These are phyloP conservation scores for Tylochromis polylepis DNA, from an alignment of 2,113 vertebrate genomes.

Conservation along the genomic window DNA sequence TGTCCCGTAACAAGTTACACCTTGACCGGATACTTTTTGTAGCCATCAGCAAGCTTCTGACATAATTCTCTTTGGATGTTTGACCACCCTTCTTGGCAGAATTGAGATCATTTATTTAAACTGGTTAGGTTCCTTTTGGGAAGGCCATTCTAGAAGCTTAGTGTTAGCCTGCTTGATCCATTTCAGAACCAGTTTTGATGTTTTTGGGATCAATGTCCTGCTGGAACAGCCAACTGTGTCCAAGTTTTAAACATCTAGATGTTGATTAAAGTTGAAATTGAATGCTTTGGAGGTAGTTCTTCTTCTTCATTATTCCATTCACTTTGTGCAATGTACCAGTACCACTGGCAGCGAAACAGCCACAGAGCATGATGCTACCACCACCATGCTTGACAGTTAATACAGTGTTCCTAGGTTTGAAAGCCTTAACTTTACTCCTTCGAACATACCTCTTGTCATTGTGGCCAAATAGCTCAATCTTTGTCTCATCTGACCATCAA, in stretches of 20 bases:
- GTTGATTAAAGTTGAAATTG: background rate
- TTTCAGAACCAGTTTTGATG: background rate
- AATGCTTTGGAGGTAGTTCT: background rate
- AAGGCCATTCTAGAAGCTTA: background rate
- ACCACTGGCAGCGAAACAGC: too few relatives aligned
- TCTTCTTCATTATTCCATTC: background rate
- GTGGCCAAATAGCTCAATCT: too few relatives aligned
- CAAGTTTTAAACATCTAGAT: background rate
- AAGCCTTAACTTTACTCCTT: too few relatives aligned
- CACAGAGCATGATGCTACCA: too few relatives aligned
- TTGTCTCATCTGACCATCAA: too few relatives aligned
- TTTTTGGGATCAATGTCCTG: background rate
- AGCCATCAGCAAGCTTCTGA: background rate
- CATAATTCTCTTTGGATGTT: background rate
- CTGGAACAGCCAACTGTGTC: background rate
- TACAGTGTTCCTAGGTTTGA: too few relatives aligned
- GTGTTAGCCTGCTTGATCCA: background rate
- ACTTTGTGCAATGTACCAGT: background rate
- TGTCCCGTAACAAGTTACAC: background rate
- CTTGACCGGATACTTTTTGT: background rate
- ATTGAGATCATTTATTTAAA: background rate
- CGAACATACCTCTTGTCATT: too few relatives aligned
- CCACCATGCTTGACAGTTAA: too few relatives aligned
- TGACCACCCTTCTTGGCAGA: background rate
- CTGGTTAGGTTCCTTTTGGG: background rate